Base-by-base conservation (phyloP, 2,797 vertebrate genomes). In the Pangasius mekongensis region DNA sequence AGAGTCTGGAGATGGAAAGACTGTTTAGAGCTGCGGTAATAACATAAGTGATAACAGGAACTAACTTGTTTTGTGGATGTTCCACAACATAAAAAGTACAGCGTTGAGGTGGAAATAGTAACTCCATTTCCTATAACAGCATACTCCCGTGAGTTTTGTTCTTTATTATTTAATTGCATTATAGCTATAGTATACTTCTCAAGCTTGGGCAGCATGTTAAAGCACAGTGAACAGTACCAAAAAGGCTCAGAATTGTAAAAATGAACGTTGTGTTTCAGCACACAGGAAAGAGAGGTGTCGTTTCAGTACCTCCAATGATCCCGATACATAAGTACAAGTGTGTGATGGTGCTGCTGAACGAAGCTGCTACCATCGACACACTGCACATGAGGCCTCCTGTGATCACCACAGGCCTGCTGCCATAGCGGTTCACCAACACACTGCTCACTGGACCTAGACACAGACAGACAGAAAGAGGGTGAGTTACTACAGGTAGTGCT, bases 371-470 rank as follows among this genome's bases (percentile, higher is more conserved):
- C 96, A 97, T 97, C 1, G 96, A 95, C 33, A 94, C 36, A 0
- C 94, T 95, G 90, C 96, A 96, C 92, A 97, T 93, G 54, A 96
- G 90, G 84, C 97, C 97, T 56, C 97, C 97, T 0, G 93, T 66
- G n/a, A 97, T 97, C 52, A 98, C 96, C 64, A 97, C 92, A 0
- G 97, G 96, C 7, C 96, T 95, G 92, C 96, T 97, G 90, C 96
- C 96, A 76, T 94, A 97, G 86, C 94, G 96, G 85, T 93, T 95
- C 13, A 97, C 97, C 87, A 97, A 89, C 87, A 95, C 91, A 60
- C 97, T 97, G 95, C 96, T 97, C 74, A 97, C 90, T 6, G 96
- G 96, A 91, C 96, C 97, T 97, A 93, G 20, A 82, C 60, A 54
- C n/a, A 85, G 87, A 64, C 47, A 77, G 14, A 52, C 33, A 74